phyloP scores from a whole-genome alignment of 2,797 vertebrate species.

The Decapterus maruadsi region DNA sequence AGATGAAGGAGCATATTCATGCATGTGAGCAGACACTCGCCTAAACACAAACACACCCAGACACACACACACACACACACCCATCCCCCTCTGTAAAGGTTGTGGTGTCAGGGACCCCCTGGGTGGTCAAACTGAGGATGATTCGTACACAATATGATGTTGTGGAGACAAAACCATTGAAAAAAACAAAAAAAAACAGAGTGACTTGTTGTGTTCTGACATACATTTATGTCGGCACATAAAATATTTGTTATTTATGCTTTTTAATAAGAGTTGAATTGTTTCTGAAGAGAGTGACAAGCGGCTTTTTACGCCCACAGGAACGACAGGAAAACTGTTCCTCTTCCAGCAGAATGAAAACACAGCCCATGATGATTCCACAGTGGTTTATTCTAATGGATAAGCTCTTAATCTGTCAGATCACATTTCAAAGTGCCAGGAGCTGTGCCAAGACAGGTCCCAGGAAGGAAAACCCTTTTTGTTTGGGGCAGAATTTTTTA shows the following conservation, averaged over 20 bases:
- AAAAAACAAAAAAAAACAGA: slow-evolving; percentile 54
- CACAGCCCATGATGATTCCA: slow-evolving; percentile 65
- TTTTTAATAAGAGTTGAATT: slow-evolving; percentile 13
- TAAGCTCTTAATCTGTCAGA: slow-evolving; percentile 83
- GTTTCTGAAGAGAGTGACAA: slow-evolving; percentile 36
- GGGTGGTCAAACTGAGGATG: slow-evolving; percentile 86
- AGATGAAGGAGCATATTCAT: slow-evolving; percentile 78
- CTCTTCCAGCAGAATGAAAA: slow-evolving; percentile 52
- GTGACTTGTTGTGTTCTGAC: slow-evolving; percentile 22
- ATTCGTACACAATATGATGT: slow-evolving; percentile 80
- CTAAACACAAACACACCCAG: slow-evolving; percentile 67
- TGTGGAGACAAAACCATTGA: slow-evolving; percentile 35
- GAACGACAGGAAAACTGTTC: slow-evolving; percentile 47
- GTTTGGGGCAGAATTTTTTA: slow-evolving; percentile 62
- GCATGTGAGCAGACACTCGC: slow-evolving; percentile 79
- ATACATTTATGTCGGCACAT: slow-evolving; percentile 41
- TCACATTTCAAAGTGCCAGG: slow-evolving; percentile 81
- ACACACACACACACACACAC: slow-evolving; percentile 30
- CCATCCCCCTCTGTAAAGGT: slow-evolving; percentile 83
- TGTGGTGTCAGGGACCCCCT: slow-evolving; percentile 83
- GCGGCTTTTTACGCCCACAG: slow-evolving; percentile 30
- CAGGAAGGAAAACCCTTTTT: slow-evolving; percentile 78
- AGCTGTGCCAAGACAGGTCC: slow-evolving; percentile 77
- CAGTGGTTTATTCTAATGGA: slow-evolving; percentile 81
- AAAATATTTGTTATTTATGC: not conserved